These are phyloP conservation scores for Philopotamus ludificatus DNA, from an alignment of 1,140 invertebrate genomes.

Conservation along the genomic window DNA sequence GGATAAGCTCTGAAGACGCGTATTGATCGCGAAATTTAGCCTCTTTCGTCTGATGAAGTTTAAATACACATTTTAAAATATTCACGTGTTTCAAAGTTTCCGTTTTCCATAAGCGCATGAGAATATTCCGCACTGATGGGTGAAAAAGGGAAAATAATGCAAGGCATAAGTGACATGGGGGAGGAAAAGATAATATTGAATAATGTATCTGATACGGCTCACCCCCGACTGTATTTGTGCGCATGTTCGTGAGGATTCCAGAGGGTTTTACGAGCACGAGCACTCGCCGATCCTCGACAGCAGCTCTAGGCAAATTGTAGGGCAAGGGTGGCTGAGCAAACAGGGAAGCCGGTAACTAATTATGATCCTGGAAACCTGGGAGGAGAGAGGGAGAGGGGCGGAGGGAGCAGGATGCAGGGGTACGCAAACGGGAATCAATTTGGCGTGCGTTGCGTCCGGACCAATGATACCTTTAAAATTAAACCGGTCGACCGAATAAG, in stretches of 20 bases:
- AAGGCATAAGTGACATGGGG: background rate
- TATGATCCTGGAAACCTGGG: background rate
- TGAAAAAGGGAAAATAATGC: background rate
- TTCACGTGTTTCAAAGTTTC: no score
- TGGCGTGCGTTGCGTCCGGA: background rate
- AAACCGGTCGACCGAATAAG: no score
- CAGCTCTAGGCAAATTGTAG: background rate
- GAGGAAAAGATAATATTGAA: background rate
- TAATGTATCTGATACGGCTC: background rate
- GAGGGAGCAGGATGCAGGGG: no score
- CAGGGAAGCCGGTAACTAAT: background rate
- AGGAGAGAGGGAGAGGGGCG: no score
- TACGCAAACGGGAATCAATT: background rate
- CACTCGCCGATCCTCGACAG: background rate
- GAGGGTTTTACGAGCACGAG: background rate
- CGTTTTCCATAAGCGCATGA: no score
- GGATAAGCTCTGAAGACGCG: no score
- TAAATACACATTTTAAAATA: no score
- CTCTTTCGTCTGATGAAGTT: no score
- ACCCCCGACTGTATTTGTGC: background rate
- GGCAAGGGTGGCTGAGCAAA: background rate
- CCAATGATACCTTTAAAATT: no score
- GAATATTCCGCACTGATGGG: no score
- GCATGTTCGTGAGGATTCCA: background rate
- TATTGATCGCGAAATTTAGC: no score